Conservation (phyloP, 2,113 vertebrate genomes). For the Strigops habroptila region DNA sequence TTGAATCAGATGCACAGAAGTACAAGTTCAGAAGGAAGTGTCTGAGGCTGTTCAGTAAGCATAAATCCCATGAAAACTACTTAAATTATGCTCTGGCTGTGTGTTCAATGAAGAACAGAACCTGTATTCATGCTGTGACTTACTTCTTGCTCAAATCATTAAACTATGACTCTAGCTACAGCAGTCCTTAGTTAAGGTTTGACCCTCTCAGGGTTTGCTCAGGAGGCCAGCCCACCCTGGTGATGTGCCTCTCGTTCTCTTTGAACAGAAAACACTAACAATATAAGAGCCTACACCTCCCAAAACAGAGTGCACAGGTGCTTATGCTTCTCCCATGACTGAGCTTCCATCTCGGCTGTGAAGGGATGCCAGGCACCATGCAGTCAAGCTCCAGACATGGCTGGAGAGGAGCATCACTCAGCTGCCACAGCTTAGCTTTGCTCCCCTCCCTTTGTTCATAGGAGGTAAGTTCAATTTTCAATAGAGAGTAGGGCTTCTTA, state of each 20-base stretch:
- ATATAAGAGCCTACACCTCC: background rate
- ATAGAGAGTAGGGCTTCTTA: background rate
- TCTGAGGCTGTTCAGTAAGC: background rate
- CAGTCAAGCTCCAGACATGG: background rate
- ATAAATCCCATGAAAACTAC: background rate
- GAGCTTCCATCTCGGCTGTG: background rate
- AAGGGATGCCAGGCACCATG: accelerated
- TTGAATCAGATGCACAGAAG: background rate
- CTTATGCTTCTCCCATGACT: background rate
- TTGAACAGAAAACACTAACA: background rate
- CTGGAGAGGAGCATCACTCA: background rate
- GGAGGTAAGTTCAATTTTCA: background rate
- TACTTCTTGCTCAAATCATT: background rate
- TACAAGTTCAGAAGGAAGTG: background rate
- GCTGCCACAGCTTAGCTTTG: background rate
- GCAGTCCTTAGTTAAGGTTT: background rate
- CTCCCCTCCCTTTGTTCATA: background rate
- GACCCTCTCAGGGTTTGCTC: background rate
- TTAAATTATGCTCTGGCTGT: background rate
- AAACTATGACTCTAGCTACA: background rate
- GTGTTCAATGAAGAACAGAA: background rate
- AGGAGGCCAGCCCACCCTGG: background rate
- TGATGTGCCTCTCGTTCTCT: background rate
- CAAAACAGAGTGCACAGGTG: background rate
- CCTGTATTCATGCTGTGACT: background rate